A percentile compares a stretch with the other conserved stretches of the same genome.
Evolutionary conservation across 2,113 vertebrate genomes (phyloP).

Genomic region (Columba janthina): DNA sequence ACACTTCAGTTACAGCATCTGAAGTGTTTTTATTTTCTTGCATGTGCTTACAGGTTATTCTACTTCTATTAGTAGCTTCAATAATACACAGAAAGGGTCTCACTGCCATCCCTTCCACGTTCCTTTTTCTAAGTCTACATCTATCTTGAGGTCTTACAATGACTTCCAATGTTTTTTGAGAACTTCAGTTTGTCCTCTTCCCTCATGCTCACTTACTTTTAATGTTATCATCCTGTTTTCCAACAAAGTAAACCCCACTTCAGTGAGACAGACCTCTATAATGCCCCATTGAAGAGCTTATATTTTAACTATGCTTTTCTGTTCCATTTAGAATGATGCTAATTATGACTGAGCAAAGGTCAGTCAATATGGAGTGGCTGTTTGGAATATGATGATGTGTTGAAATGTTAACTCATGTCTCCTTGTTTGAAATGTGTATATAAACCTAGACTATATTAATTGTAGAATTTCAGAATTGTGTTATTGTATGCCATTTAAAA

Average conservation of each 20-base stretch:
- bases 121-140: not conserved
- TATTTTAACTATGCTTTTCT: not conserved
- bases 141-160: not conserved
- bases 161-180: not conserved
- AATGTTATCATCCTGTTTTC: not conserved
- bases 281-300: not conserved
- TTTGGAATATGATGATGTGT: not conserved
- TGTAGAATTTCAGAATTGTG: not conserved
- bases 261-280: not conserved
- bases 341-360: not conserved
- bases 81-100: not conserved
- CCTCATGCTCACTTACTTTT: not conserved
- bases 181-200: not conserved
- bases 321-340: not conserved
- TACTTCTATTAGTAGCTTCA: not conserved
- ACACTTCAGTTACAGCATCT: not conserved
- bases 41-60: not conserved
- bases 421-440: not conserved
- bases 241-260: not conserved
- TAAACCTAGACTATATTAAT: not conserved
- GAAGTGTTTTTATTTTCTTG: not conserved
- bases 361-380: not conserved
- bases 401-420: not conserved
- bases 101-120: not conserved
- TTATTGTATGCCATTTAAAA: not conserved